Conservation (phyloP, 2,888 invertebrate genomes). For the Pinctada fucata region DNA sequence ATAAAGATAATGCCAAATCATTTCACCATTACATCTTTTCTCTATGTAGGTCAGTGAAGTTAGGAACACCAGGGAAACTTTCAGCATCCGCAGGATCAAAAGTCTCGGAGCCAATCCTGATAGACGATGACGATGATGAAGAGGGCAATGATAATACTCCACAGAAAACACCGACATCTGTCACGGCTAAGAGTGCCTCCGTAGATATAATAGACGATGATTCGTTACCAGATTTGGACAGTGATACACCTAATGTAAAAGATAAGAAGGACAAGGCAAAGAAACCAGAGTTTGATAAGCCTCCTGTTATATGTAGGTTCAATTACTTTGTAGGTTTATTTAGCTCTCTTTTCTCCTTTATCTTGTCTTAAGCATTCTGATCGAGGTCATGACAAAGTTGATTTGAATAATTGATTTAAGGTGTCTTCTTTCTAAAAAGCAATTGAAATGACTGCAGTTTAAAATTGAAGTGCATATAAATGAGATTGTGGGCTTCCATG, state of each 20-base stretch:
- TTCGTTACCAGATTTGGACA: constrained; percentile 39
- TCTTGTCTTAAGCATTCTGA: too few relatives aligned
- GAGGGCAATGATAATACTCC: not conserved
- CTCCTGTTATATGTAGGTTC: not conserved
- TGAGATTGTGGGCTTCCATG: too few relatives aligned
- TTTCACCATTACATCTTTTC: too few relatives aligned
- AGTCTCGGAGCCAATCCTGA: constrained; percentile 15
- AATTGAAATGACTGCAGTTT: too few relatives aligned
- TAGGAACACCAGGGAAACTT: constrained; percentile 13
- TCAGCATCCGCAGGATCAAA: not conserved
- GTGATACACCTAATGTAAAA: constrained; percentile 2
- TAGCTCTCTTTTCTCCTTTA: too few relatives aligned
- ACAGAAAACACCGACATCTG: not conserved
- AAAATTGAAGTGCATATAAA: too few relatives aligned
- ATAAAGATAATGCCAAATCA: too few relatives aligned
- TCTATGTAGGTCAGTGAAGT: constrained; percentile 29
- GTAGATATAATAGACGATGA: constrained; percentile 37
- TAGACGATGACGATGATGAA: constrained; percentile 35
- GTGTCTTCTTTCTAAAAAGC: too few relatives aligned
- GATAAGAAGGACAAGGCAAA: constrained; percentile 6
- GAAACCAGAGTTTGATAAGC: not conserved
- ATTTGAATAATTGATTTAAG: too few relatives aligned
- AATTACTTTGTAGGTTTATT: too few relatives aligned
- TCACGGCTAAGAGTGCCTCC: not conserved
- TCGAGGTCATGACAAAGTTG: too few relatives aligned